Conservation (phyloP, 1,140 invertebrate species). For the Eupristina koningsbergeri region DNA sequence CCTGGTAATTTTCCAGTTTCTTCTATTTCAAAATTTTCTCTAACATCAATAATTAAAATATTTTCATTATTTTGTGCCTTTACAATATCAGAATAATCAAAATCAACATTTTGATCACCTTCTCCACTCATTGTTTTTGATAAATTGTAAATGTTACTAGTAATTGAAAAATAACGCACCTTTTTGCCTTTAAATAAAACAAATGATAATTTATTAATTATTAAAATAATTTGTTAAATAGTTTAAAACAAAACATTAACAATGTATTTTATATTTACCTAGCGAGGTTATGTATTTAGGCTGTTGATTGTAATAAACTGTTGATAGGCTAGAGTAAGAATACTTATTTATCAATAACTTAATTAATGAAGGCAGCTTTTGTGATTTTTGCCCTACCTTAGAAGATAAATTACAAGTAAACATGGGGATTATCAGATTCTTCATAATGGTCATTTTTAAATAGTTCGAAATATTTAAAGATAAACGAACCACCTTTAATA, state of each 20-base stretch:
- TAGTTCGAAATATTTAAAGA: not conserved
- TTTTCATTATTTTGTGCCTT: conserved; percentile 64
- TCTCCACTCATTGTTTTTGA: conserved; percentile 50
- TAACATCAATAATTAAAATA: conserved; percentile 78
- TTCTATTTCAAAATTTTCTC: conserved; percentile 78
- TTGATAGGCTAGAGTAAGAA: not conserved
- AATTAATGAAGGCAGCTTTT: not conserved
- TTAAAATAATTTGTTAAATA: not conserved
- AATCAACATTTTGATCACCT: conserved; percentile 47
- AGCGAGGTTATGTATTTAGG: conserved; percentile 14
- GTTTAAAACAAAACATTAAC: not conserved
- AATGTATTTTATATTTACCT: conserved; percentile 2
- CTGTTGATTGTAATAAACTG: not conserved
- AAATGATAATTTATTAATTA: not conserved
- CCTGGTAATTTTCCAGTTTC: conserved; percentile 79
- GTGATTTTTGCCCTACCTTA: not conserved
- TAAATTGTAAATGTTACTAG: conserved; percentile 7
- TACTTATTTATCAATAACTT: not conserved
- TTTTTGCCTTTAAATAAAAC: not conserved
- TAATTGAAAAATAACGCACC: not conserved
- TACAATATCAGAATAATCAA: conserved; percentile 67
- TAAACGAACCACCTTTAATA: not conserved
- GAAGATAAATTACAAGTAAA: not conserved
- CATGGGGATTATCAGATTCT: not conserved
- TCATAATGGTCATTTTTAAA: not conserved